These are phyloP conservation scores for Scomber colias DNA, from an alignment of 2,113 vertebrate species.

Conservation along the genomic window DNA sequence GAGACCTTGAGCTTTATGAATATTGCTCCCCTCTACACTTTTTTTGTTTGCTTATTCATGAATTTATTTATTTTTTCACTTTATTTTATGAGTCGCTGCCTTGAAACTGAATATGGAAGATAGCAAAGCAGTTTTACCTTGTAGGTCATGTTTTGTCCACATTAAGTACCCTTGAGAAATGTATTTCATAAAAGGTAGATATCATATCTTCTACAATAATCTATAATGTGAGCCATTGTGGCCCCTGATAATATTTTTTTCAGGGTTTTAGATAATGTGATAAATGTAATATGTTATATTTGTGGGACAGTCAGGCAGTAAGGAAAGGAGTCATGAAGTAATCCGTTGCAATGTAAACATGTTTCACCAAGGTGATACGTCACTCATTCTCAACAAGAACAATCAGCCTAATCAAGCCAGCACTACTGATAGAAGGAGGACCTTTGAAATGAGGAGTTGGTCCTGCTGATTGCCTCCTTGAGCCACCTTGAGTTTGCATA, in stretches of 20 bases:
- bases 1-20: constrained; percentile 60
- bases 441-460: not conserved
- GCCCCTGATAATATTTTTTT: too few species aligned
- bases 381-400: not conserved
- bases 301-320: too few species aligned
- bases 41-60: not conserved
- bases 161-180: too few species aligned
- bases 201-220: too few species aligned
- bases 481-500: not conserved
- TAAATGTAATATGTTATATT: too few species aligned
- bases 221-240: too few species aligned
- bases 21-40: constrained; percentile 4
- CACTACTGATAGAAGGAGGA: not conserved
- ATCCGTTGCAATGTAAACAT: constrained; percentile 4
- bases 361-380: not conserved
- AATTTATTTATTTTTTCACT: not conserved
- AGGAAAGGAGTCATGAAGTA: not conserved
- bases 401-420: constrained; percentile 19
- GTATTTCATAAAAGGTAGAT: too few species aligned
- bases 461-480: constrained; percentile 11
- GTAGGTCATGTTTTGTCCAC: too few species aligned
- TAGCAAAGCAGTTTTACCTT: not conserved
- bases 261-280: too few species aligned
- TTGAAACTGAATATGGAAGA: constrained; percentile 27
- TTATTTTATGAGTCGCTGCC: constrained; percentile 13